Base-by-base conservation (phyloP, 2,888 invertebrate genomes). In the Lycophotia porphyrea region DNA sequence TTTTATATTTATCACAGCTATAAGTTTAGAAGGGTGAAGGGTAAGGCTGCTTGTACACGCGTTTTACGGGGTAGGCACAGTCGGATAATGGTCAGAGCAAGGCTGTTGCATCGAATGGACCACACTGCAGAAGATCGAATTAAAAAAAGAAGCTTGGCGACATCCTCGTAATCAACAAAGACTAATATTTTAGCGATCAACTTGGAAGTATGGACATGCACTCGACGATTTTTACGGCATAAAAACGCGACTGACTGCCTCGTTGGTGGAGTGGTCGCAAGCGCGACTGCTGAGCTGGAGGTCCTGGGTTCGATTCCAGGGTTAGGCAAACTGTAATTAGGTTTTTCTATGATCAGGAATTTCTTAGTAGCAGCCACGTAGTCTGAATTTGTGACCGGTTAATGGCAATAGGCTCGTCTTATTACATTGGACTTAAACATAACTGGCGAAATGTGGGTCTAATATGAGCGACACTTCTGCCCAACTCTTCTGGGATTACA, bases 1-100 rank as follows among this genome's bases (percentile, higher is more conserved):
- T 66, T 77, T 69, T 76, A 78, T 65, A 76, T 81, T 83, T 84
- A 68, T 81, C 72, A 63, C 70, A 44, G 74, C 36, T 74, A 68
- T 80, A 58, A 64, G 55, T n/a, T 42, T 61, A 24, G 42, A 44
- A 71, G 65, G 65, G 76, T 47, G 58, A 13, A 60, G 15, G 31
- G 27, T 49, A 58, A 52, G 31, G 31, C 52, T 36, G 31, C 5
- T 60, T 60, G 11, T 21, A 60, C 9, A 60, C 31, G 8, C 4
- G 31, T 34, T 34, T 58, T 58, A 3, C 31, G 3, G 58, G 31
- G 31, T 55, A 5, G 27, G 15, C 7, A n/a, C 15, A 27, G 15
- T 8, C 27, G 27, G 15, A 27, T 55, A 0, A 27, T 5, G 5
- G 5, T n/a, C 0, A 52, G 5, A 52, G 13, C 52, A n/a, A 5